Conservation (phyloP, 1,140 invertebrate genomes). For the Cylas formicarius region DNA sequence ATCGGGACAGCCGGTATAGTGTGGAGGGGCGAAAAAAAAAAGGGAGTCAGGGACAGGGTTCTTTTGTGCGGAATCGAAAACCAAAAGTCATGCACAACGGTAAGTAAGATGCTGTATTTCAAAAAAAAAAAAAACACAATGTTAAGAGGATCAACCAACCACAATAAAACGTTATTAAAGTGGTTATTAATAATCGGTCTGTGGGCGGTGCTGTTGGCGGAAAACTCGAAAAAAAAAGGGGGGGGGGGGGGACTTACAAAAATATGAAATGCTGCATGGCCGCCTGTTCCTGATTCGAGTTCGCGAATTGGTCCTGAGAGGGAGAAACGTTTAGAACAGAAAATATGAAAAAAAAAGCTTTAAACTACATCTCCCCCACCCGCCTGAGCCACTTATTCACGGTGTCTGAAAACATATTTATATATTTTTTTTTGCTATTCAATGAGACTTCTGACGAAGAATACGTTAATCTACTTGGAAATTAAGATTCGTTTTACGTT, state of each 20-base stretch:
- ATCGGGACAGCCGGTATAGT: too few species aligned
- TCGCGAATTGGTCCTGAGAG: conserved; percentile 21
- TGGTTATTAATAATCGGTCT: too few species aligned
- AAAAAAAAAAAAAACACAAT: conserved; percentile 12
- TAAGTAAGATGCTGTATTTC: conserved; percentile 31
- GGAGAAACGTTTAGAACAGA: conserved; percentile 3
- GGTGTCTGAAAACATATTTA: too few species aligned
- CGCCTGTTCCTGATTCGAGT: conserved; percentile 16
- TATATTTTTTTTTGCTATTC: too few species aligned
- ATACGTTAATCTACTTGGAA: too few species aligned
- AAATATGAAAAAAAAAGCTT: background rate
- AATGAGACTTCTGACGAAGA: too few species aligned
- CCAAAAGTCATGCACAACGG: conserved; percentile 25
- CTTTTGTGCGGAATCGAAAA: conserved; percentile 19
- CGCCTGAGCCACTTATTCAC: too few species aligned
- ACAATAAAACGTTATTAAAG: conserved; percentile 11
- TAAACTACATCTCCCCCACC: too few species aligned
- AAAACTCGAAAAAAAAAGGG: conserved; percentile 3
- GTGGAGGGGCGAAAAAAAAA: too few species aligned
- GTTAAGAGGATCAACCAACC: conserved; percentile 20
- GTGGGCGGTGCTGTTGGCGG: conserved; percentile 4
- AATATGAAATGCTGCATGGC: conserved; percentile 28
- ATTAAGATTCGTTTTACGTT: too few species aligned
- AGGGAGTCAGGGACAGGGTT: too few species aligned
- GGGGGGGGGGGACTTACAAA: conserved; percentile 32